A percentile compares a stretch with the other conserved stretches of the same genome.
Evolutionary conservation across 2,797 vertebrate species (phyloP).

Genomic region (Steatocranus sp.): DNA sequence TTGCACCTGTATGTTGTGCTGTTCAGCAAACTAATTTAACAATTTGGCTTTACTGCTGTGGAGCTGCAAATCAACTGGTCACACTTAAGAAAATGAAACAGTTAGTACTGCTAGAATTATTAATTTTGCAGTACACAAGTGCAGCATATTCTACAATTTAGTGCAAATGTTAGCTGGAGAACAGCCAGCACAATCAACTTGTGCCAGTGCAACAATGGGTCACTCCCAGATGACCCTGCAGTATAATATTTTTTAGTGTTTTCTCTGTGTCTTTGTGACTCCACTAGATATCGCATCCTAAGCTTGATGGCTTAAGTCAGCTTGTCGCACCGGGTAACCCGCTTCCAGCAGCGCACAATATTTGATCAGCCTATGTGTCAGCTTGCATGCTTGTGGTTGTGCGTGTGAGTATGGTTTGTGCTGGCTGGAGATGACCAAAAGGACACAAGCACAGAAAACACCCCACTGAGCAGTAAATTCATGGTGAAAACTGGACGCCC

Average conservation of each 20-base stretch:
- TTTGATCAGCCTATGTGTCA: slow-evolving; percentile 19
- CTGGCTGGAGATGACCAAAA: slow-evolving; percentile 11
- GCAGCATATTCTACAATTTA: not conserved
- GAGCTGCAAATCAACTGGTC: not conserved
- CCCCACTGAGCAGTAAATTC: not conserved
- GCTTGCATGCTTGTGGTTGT: not conserved
- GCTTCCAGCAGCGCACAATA: slow-evolving; percentile 10
- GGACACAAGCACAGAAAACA: not conserved
- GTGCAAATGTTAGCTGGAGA: not conserved
- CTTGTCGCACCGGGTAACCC: slow-evolving; percentile 42
- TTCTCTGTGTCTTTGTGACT: slow-evolving; percentile 1
- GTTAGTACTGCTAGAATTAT: not conserved
- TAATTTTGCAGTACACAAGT: not conserved
- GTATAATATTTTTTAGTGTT: not conserved
- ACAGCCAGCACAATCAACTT: not conserved
- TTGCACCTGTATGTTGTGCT: not conserved
- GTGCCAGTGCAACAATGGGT: not conserved
- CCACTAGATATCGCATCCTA: slow-evolving; percentile 6
- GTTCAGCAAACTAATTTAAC: not conserved
- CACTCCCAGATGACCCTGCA: not conserved
- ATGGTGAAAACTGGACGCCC: not conserved
- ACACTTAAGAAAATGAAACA: not conserved
- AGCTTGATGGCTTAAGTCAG: slow-evolving; percentile 44
- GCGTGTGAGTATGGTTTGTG: not conserved
- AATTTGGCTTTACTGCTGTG: not conserved